phyloP scores from a whole-genome alignment of 2,888 invertebrate genomes.

The Chrysopilus asiliformis region DNA sequence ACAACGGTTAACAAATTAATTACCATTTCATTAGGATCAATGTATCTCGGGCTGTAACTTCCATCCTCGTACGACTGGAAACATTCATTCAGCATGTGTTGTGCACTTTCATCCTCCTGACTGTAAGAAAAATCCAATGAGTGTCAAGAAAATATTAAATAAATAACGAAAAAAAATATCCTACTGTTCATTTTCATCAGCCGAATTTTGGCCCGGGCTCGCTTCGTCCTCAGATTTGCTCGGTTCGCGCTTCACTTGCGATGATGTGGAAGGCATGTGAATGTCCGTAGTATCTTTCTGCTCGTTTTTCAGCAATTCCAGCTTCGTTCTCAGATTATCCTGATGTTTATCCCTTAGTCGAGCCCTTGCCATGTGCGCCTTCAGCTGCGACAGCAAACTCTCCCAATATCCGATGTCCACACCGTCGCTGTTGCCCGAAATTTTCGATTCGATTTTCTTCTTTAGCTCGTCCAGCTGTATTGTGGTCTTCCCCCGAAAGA shows the following conservation, averaged over 20 bases:
- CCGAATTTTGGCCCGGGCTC: conserved; percentile 14
- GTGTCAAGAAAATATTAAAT: neutral
- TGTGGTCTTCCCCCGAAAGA: conserved; percentile 89
- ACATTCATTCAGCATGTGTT: conserved; percentile 32
- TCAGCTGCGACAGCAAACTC: conserved; percentile 83
- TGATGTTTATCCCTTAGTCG: conserved; percentile 86
- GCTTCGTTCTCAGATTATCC: conserved; percentile 72
- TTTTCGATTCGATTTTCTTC: conserved; percentile 73
- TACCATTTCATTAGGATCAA: conserved; percentile 50
- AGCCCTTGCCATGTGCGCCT: conserved; percentile 90
- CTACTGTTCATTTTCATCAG: conserved; percentile 8
- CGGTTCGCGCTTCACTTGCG: conserved; percentile 11
- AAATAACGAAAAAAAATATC: too few species aligned
- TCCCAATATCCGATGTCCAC: conserved; percentile 98
- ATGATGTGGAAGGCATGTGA: conserved; percentile 8
- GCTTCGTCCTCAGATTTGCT: conserved; percentile 8
- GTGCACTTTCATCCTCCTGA: conserved; percentile 11
- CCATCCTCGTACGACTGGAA: conserved; percentile 64
- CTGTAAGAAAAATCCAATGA: neutral
- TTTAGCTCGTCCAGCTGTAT: conserved; percentile 73
- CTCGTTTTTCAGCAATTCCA: conserved; percentile 79
- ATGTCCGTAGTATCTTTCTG: conserved; percentile 44
- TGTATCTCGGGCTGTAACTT: conserved; percentile 67
- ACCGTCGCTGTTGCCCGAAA: conserved; percentile 70
- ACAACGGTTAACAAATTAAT: neutral